Conservation (phyloP, 1,140 invertebrate species). For the Platyscapa corneri region DNA sequence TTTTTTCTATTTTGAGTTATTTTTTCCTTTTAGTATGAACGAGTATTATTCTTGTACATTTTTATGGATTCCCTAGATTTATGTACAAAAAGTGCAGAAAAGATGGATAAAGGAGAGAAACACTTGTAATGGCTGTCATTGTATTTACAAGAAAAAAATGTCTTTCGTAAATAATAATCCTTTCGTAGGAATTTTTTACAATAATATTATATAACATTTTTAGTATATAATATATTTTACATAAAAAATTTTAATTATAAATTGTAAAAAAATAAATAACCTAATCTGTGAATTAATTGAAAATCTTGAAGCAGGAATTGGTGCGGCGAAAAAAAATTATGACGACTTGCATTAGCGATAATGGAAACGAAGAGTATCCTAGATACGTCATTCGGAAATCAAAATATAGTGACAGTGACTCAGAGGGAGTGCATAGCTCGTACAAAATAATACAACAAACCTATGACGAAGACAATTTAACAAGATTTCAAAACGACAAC, state of each 20-base stretch:
- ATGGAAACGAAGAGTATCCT: neutral
- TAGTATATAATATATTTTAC: no score
- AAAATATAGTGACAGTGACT: neutral
- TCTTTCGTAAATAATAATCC: no score
- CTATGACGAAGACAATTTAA: neutral
- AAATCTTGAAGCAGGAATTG: conserved; percentile 1
- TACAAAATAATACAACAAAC: conserved; percentile 2
- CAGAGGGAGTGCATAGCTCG: neutral
- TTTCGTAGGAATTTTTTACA: no score
- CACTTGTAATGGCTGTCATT: no score
- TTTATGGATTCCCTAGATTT: no score
- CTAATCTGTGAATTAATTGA: neutral
- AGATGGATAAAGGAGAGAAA: no score
- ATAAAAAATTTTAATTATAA: neutral
- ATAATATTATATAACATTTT: no score
- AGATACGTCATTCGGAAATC: neutral
- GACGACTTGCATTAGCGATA: neutral
- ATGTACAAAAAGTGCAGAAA: no score
- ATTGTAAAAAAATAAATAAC: neutral
- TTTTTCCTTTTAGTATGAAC: no score
- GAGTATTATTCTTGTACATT: no score
- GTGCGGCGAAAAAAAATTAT: neutral
- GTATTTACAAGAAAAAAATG: no score
- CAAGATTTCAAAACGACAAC: neutral
- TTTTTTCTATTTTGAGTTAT: no score